phyloP scores from a whole-genome alignment of 2,797 vertebrate genomes.

The Psittacula derbiana region DNA sequence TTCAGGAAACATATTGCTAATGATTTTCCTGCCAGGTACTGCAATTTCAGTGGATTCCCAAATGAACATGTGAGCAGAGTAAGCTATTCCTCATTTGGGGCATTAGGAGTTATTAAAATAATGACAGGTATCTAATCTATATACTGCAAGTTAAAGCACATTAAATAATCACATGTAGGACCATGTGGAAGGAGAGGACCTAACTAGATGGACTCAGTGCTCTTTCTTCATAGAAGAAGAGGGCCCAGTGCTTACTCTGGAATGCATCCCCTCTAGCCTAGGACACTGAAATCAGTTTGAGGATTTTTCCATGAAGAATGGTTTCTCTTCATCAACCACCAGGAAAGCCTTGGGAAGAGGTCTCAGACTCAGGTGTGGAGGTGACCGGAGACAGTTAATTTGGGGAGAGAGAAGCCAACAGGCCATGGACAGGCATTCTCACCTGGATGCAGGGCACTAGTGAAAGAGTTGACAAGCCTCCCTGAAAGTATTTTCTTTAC shows the following conservation, averaged over 20 bases:
- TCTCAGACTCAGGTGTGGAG: not conserved
- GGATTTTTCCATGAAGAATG: not conserved
- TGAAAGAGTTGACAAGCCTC: not conserved
- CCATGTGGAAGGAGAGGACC: not conserved
- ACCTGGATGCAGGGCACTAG: not conserved
- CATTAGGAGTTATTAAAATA: not conserved
- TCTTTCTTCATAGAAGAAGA: not conserved
- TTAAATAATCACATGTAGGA: not conserved
- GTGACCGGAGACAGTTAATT: not conserved
- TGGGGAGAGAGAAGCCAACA: not conserved
- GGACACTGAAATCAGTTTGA: not conserved
- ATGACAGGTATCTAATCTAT: not conserved
- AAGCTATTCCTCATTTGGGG: not conserved
- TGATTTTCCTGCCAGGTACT: conserved; percentile 17
- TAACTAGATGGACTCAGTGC: not conserved
- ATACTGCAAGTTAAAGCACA: not conserved
- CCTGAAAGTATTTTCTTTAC: not conserved
- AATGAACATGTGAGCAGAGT: not conserved
- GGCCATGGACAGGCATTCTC: not conserved
- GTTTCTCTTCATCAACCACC: not conserved
- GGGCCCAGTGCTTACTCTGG: not conserved
- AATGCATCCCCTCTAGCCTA: not conserved
- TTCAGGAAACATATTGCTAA: conserved; percentile 32
- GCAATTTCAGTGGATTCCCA: not conserved
- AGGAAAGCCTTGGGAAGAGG: not conserved